Evolutionary conservation across 2,113 vertebrate species (phyloP).

Genomic region (Otis tarda): DNA sequence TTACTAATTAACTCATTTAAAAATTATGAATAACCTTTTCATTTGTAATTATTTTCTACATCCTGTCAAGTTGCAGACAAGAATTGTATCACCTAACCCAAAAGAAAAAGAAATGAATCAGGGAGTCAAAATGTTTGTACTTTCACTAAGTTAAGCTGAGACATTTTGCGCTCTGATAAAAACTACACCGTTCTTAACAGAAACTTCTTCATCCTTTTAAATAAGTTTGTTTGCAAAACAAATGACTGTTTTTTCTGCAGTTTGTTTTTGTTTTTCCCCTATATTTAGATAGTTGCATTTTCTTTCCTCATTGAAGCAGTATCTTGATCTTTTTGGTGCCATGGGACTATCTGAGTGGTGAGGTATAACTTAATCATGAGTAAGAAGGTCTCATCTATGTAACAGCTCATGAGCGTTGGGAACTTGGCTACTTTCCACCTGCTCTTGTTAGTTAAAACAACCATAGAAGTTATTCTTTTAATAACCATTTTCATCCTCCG

Average conservation of each 20-base stretch:
- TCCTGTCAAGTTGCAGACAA: slow-evolving; percentile 74
- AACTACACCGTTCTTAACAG: neutral
- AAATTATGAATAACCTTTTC: slow-evolving; percentile 94
- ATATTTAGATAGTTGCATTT: neutral
- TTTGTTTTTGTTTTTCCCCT: too few species aligned
- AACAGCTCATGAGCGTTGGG: neutral
- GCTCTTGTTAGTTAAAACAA: slow-evolving; percentile 9
- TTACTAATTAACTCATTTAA: slow-evolving; percentile 98
- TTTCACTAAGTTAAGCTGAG: neutral
- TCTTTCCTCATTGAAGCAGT: neutral
- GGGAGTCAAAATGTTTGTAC: slow-evolving; percentile 1
- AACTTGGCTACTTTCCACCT: neutral
- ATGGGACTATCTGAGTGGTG: neutral
- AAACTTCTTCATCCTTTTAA: neutral
- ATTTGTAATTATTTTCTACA: slow-evolving; percentile 83
- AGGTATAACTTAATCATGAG: neutral
- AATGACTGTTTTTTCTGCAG: neutral
- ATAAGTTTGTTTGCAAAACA: neutral
- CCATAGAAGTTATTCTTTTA: neutral
- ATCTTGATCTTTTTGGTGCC: neutral
- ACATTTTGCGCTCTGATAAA: neutral
- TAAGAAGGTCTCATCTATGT: neutral
- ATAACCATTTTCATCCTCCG: neutral
- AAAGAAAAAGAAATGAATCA: neutral
- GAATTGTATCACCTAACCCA: slow-evolving; percentile 59